A percentile compares a stretch with the other conserved stretches of the same genome.
phyloP scores from a whole-genome alignment of 2,888 invertebrate species.

The Caradrina clavipalpis region DNA sequence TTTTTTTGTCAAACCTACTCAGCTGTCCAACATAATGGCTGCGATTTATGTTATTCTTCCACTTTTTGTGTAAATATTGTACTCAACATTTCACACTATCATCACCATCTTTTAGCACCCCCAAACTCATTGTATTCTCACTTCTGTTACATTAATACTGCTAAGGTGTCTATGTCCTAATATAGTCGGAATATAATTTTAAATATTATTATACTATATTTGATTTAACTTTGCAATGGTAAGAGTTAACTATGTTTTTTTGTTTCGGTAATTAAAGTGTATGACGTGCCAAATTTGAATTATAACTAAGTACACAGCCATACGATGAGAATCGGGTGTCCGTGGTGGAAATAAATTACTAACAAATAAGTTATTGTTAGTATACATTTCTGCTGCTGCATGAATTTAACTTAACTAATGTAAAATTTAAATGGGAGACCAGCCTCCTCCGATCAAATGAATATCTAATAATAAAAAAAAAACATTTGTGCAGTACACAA shows the following conservation, averaged over 20 bases:
- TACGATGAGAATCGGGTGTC: constrained; percentile 19
- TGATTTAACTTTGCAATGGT: too few relatives aligned
- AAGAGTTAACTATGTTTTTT: not conserved
- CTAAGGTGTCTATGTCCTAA: not conserved
- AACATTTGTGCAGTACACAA: not conserved
- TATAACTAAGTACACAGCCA: constrained; percentile 38
- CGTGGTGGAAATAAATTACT: too few relatives aligned
- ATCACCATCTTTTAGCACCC: constrained; percentile 14
- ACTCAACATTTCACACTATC: not conserved
- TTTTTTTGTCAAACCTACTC: not conserved
- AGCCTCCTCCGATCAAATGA: too few relatives aligned
- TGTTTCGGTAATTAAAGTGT: too few relatives aligned
- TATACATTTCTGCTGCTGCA: too few relatives aligned
- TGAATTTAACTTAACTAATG: too few relatives aligned
- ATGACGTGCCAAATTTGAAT: not conserved
- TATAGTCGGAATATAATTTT: not conserved
- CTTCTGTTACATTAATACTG: not conserved
- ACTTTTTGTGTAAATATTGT: constrained; percentile 24
- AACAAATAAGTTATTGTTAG: too few relatives aligned
- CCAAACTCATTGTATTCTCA: constrained; percentile 39
- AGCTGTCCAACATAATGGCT: not conserved
- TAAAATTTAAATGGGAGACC: too few relatives aligned
- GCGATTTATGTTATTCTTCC: not conserved
- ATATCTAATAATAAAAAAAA: not conserved
- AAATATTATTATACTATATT: too few relatives aligned